These are phyloP conservation scores for Sesamia nonagrioides DNA, from an alignment of 1,140 invertebrate genomes.

Conservation along the genomic window DNA sequence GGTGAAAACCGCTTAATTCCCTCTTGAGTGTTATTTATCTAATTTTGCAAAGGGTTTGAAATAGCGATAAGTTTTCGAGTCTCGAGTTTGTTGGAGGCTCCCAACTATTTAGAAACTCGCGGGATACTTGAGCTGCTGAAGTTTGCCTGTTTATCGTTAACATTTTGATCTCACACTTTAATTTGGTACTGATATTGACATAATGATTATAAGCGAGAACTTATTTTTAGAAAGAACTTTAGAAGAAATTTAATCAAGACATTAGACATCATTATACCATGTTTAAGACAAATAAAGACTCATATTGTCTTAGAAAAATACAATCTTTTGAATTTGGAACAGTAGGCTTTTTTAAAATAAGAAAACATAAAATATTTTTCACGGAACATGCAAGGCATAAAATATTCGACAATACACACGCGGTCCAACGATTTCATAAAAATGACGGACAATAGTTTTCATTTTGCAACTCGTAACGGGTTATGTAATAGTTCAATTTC, in stretches of 20 bases:
- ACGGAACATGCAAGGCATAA: no score
- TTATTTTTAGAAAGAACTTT: no score
- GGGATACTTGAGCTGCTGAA: constrained; percentile 4
- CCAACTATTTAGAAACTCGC: constrained; percentile 36
- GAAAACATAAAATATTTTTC: no score
- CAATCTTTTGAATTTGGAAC: no score
- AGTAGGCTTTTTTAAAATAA: no score
- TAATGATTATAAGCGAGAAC: not conserved
- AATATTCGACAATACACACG: not conserved
- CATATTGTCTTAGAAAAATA: no score
- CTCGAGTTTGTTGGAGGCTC: constrained; percentile 24
- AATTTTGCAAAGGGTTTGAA: constrained; percentile 35
- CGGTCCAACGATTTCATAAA: not conserved
- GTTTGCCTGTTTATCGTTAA: constrained; percentile 30
- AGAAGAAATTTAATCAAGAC: no score
- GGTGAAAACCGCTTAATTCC: constrained; percentile 30
- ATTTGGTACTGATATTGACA: not conserved
- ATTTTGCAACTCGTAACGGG: not conserved
- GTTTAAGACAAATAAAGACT: no score
- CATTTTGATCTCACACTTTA: not conserved
- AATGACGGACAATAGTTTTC: not conserved
- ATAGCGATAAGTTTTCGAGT: constrained; percentile 40
- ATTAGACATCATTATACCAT: no score
- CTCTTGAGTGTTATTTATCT: constrained; percentile 33
- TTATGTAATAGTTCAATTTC: constrained; percentile 15